phyloP scores from a whole-genome alignment of 2,113 vertebrate species.

The Anguilla japonica region DNA sequence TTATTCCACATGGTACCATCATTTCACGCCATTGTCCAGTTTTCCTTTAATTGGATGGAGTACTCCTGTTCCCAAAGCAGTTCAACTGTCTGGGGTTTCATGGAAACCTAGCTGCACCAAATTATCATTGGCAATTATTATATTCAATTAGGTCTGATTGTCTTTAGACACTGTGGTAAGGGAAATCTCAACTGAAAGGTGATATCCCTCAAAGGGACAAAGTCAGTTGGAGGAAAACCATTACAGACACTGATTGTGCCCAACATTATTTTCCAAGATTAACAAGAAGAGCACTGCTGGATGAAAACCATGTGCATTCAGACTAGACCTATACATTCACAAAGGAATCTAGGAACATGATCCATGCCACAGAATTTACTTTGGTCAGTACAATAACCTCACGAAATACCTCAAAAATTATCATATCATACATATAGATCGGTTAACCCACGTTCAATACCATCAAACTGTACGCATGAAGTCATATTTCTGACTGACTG shows the following conservation, averaged over 20 bases:
- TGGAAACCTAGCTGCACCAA: constrained; percentile 16
- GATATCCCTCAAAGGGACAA: constrained; percentile 32
- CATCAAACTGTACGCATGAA: neutral
- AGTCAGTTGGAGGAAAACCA: constrained; percentile 3
- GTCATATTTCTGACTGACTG: neutral
- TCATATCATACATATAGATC: neutral
- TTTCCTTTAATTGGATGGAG: neutral
- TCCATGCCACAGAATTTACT: constrained; percentile 14
- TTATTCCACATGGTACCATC: neutral
- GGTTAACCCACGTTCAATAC: neutral
- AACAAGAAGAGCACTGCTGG: constrained; percentile 13
- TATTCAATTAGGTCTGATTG: constrained; percentile 34
- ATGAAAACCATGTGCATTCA: neutral
- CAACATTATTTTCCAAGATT: neutral
- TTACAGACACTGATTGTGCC: constrained; percentile 17
- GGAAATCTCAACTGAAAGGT: constrained; percentile 36
- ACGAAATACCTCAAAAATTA: neutral
- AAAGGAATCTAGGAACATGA: constrained; percentile 7
- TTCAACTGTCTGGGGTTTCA: constrained; percentile 19
- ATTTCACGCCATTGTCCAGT: neutral
- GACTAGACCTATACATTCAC: constrained; percentile 3
- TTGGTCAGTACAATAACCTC: neutral
- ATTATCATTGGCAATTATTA: constrained; percentile 33
- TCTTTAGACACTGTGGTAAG: constrained; percentile 28
- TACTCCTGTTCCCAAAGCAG: neutral